phyloP scores from a whole-genome alignment of 2,113 vertebrate genomes.

The Seriola dumerili region DNA sequence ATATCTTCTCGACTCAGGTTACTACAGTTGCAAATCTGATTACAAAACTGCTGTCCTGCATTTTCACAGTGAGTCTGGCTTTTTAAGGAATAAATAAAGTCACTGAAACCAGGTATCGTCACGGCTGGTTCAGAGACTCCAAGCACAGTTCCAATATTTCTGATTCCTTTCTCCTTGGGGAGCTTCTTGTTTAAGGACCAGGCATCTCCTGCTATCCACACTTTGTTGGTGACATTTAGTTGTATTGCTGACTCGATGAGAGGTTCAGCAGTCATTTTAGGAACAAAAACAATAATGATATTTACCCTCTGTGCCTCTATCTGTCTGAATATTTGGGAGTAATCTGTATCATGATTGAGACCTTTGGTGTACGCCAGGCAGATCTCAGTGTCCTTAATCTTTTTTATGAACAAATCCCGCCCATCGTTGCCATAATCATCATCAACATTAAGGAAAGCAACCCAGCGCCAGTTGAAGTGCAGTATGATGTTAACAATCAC shows the following conservation, averaged over 20 bases:
- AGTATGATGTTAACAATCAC: constrained; percentile 82
- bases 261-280: not conserved
- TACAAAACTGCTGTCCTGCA: constrained; percentile 29
- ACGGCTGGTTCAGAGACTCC: constrained; percentile 77
- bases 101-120: constrained; percentile 74
- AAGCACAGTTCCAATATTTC: constrained; percentile 81
- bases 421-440: constrained; percentile 78
- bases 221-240: constrained; percentile 82
- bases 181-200: constrained; percentile 82
- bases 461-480: constrained; percentile 88
- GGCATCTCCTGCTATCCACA: constrained; percentile 88
- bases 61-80: not conserved
- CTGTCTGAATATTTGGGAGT: constrained; percentile 66
- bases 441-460: constrained; percentile 82
- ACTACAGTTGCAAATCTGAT: constrained; percentile 80
- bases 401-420: constrained; percentile 66
- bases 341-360: not conserved
- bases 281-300: constrained; percentile 76
- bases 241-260: constrained; percentile 84
- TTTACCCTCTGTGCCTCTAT: constrained; percentile 71
- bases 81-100: constrained; percentile 67
- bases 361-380: constrained; percentile 85
- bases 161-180: constrained; percentile 75
- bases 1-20: not conserved
- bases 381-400: constrained; percentile 49